These are phyloP conservation scores for Acanthosepion lycidas DNA, from an alignment of 2,888 invertebrate species.

Conservation along the genomic window DNA sequence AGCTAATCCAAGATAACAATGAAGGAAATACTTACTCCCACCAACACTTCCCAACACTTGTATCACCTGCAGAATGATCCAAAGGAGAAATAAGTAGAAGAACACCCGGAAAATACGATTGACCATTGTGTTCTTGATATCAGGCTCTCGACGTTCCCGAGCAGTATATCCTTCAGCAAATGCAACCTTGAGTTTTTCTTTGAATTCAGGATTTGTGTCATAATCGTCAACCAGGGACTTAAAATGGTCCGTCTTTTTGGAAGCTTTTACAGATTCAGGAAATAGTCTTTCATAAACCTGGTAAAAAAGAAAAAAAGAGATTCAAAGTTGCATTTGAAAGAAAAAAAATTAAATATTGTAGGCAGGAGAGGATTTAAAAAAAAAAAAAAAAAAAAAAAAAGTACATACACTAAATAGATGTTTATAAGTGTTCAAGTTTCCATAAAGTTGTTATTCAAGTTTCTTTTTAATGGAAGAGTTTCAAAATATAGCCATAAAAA, in stretches of 20 bases:
- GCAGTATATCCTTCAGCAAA: slow-evolving; percentile 68
- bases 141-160: slow-evolving; percentile 53
- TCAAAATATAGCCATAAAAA: too few relatives aligned
- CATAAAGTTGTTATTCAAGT: too few relatives aligned
- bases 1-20: background rate
- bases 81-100: slow-evolving; percentile 56
- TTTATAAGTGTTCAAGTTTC: too few relatives aligned
- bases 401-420: too few relatives aligned
- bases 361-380: too few relatives aligned
- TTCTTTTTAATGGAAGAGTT: too few relatives aligned
- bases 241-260: slow-evolving; percentile 51
- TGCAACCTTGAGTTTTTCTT: slow-evolving; percentile 58
- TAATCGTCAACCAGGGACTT: slow-evolving; percentile 52
- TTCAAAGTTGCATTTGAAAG: too few relatives aligned
- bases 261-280: slow-evolving; percentile 40
- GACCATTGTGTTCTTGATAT: slow-evolving; percentile 52
- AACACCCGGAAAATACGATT: slow-evolving; percentile 54
- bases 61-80: slow-evolving; percentile 59
- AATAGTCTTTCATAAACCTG: slow-evolving; percentile 49
- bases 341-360: too few relatives aligned
- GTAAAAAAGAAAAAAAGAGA: background rate
- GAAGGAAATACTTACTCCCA: slow-evolving; percentile 57
- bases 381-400: too few relatives aligned
- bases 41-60: slow-evolving; percentile 61
- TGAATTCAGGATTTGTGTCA: slow-evolving; percentile 55